A percentile compares a stretch with the other conserved stretches of the same genome.
These are phyloP conservation scores for Holothuria leucospilota DNA, from an alignment of 53 echinoderm and acorn worm genomes.

Conservation along the genomic window DNA sequence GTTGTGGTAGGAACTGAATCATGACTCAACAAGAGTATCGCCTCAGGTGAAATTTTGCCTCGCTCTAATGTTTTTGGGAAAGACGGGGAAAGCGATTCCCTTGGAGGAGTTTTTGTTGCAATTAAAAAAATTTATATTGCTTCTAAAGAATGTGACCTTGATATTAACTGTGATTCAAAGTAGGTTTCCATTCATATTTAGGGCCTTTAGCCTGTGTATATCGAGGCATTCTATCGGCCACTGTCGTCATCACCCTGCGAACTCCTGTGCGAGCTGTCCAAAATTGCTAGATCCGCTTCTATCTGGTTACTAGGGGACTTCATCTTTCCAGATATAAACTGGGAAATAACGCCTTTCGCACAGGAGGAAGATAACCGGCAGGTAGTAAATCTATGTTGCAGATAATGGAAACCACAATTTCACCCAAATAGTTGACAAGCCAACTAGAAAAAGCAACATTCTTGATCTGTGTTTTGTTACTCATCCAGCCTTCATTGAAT, in stretches of 20 bases:
- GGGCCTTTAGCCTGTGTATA: not conserved
- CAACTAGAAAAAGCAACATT: no score
- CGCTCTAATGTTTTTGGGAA: not conserved
- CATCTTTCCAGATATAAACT: not conserved
- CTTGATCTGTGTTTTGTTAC: not conserved
- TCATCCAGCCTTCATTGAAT: not conserved
- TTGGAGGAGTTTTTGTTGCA: not conserved
- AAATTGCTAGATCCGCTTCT: not conserved
- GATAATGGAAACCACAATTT: no score
- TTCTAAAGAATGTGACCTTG: not conserved
- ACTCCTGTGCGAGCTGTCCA: not conserved
- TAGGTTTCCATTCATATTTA: not conserved
- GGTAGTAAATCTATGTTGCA: not conserved
- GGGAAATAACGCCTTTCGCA: not conserved
- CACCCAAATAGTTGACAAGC: no score
- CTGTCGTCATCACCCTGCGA: no score
- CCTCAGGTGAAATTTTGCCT: not conserved
- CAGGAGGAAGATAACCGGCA: not conserved
- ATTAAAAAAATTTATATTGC: not conserved
- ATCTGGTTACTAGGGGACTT: not conserved
- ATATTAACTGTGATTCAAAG: not conserved
- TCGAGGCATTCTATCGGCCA: not conserved
- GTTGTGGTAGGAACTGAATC: slow-evolving; percentile 13
- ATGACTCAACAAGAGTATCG: not conserved
- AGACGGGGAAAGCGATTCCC: not conserved